Evolutionary conservation across 2,888 invertebrate genomes (phyloP).

Genomic region (Conomelus anceps): DNA sequence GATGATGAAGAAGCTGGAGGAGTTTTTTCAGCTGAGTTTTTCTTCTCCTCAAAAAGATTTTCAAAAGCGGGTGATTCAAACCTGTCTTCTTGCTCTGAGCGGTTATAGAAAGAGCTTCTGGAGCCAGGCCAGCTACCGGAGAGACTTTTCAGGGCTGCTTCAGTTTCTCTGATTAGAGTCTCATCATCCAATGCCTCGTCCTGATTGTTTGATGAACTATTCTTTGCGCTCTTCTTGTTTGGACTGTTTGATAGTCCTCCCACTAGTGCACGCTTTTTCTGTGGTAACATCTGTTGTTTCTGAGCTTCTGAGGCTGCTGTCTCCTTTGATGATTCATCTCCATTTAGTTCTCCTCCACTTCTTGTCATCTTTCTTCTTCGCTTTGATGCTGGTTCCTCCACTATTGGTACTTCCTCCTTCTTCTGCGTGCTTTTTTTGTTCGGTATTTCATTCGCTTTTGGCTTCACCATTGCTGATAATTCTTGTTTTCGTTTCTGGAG

Average conservation of each 20-base stretch:
- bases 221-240: slow-evolving; percentile 42
- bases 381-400: slow-evolving; percentile 19
- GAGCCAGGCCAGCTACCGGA: slow-evolving; percentile 79
- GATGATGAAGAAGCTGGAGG: slow-evolving; percentile 10
- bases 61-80: slow-evolving; percentile 72
- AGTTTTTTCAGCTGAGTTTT: slow-evolving; percentile 41
- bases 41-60: slow-evolving; percentile 76
- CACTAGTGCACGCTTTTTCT: slow-evolving; percentile 51
- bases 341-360: slow-evolving; percentile 25
- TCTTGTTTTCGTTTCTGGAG: slow-evolving; percentile 18
- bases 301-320: slow-evolving; percentile 25
- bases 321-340: slow-evolving; percentile 24
- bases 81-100: slow-evolving; percentile 55
- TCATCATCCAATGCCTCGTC: slow-evolving; percentile 63
- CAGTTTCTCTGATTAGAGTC: slow-evolving; percentile 77
- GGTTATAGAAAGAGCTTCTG: slow-evolving; percentile 54
- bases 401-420: slow-evolving; percentile 24
- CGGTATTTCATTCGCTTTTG: slow-evolving; percentile 31
- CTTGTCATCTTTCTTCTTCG: slow-evolving; percentile 18
- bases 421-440: slow-evolving; percentile 30
- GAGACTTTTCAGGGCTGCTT: slow-evolving; percentile 78
- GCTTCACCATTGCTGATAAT: slow-evolving; percentile 22
- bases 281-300: slow-evolving; percentile 43
- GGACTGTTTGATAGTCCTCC: slow-evolving; percentile 38
- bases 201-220: slow-evolving; percentile 24